Evolutionary conservation across 2,797 vertebrate genomes (phyloP), one percentile per base, ranked within the genome.

Genomic region (Epinephelus malabaricus): DNA sequence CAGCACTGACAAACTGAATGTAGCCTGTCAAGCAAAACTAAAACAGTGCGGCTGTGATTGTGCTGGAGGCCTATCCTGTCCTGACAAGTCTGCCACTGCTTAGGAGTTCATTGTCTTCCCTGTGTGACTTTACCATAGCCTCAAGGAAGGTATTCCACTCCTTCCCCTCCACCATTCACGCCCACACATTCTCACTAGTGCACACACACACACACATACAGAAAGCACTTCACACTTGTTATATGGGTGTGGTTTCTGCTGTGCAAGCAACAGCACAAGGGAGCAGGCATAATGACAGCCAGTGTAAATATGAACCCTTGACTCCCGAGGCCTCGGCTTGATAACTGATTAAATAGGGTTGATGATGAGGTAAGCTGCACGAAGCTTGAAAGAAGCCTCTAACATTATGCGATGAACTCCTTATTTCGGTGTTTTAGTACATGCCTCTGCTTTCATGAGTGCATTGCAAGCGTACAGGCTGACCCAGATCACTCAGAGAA

Each of bases 401-500:
- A 15, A 82, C 62, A 51, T 67, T 46, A 25, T 70, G 40, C 76
- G 53, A 82, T 23, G 17, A 84, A 74, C 23, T 68, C 73, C 64
- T 78, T 60, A 38, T 81, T 75, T 81, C 55, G 2, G 78, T 80
- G 2, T 84, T 89, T 77, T 61, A 70, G 83, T 40, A 45, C 76
- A 62, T 69, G 68, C 69, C 61, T 79, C 58, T 66, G 62, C 72
- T 72, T 90, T 87, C 25, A 46, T 3, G 70, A 54, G 55, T 45
- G 45, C 68, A 54, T 76, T 6, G 21, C 54, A 65, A 56, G 79
- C 76, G n/a, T 49, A 38, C 67, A 40, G 30, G 63, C 56, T 87
- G 88, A 87, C 91, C 91, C 86, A 91, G 89, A 92, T 94, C 87
- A 86, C 85, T 91, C 85, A 75, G 59, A 75, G 66, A 88, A 89